Percentiles rank a stretch among this genome's conserved stretches.
phyloP scores from a whole-genome alignment of 2,113 vertebrate genomes.

The Anguilla japonica region DNA sequence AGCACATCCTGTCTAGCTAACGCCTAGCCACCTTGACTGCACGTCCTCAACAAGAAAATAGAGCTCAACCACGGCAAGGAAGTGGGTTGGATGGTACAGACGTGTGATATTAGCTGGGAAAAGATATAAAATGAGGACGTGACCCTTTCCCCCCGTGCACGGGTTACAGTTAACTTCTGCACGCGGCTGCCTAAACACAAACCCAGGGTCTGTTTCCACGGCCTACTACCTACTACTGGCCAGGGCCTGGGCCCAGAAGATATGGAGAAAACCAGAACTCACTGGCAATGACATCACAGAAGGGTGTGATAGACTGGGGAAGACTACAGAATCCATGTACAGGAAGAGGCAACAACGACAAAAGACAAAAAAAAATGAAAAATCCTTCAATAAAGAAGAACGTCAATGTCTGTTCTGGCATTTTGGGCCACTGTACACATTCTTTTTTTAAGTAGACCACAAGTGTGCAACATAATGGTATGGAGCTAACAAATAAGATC shows the following conservation, averaged over 20 bases:
- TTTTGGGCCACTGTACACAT: no score
- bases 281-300: background rate
- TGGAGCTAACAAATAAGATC: no score
- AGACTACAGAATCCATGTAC: background rate
- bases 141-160: background rate
- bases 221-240: background rate
- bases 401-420: no score
- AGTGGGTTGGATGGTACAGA: background rate
- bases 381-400: no score
- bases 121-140: background rate
- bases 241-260: background rate
- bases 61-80: background rate
- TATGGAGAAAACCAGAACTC: background rate
- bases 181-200: background rate
- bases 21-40: background rate
- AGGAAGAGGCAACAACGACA: background rate
- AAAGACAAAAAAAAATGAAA: no score
- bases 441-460: no score
- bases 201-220: background rate
- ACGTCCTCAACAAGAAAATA: background rate
- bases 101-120: background rate
- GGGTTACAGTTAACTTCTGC: background rate
- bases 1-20: background rate
- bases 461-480: no score
- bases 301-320: background rate